Evolutionary conservation across 2,797 vertebrate genomes (phyloP), one percentile per base, ranked within the genome.

Genomic region (Cyprinella venusta): DNA sequence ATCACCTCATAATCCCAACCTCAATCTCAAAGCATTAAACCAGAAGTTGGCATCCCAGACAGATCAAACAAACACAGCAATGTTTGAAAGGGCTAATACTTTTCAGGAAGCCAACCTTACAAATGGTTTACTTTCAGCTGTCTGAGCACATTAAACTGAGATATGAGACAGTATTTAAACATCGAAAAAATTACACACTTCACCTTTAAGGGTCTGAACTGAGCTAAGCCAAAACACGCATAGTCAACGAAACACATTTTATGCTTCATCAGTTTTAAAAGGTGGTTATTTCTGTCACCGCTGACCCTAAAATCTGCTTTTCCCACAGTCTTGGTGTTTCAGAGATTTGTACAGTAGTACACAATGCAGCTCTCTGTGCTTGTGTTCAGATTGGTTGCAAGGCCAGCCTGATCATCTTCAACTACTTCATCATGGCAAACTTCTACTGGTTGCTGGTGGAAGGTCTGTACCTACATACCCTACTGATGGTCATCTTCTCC

Each of bases 361-460:
- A 42, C 16, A 21, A 3, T 24, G 18, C 9, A 38, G 64, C 21
- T 38, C 54, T 79, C 33, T 59, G 15, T 84, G 36, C 70, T 86
- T 81, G 5, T 78, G 92, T 93, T 52, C 89, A 98, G 97, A 93
- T 97, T 77, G 96, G 96, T 86, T 99, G 97, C 91, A 97, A 96
- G 90, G 90, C 92, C 91, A 96, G 93, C 80, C 89, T 98, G 93
- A 95, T 95, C 5, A 92, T 98, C 91, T 95, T 97, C 83, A 94
- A 99, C 85, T 98, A 97, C 86, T 97, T 96, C 89, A 90, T 96
- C 90, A 97, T 96, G 94, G 97, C 97, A 70, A 99, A 99, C 91
- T 98, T 97, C 93, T 98, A 95, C 94, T 99, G 97, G 97, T 94
- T 99, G 81, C 91, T 99, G 90, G 97, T 96, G 86, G 97, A 98